These are phyloP conservation scores for Premnoplex brunnescens DNA, from an alignment of 2,797 vertebrate genomes.

Conservation along the genomic window DNA sequence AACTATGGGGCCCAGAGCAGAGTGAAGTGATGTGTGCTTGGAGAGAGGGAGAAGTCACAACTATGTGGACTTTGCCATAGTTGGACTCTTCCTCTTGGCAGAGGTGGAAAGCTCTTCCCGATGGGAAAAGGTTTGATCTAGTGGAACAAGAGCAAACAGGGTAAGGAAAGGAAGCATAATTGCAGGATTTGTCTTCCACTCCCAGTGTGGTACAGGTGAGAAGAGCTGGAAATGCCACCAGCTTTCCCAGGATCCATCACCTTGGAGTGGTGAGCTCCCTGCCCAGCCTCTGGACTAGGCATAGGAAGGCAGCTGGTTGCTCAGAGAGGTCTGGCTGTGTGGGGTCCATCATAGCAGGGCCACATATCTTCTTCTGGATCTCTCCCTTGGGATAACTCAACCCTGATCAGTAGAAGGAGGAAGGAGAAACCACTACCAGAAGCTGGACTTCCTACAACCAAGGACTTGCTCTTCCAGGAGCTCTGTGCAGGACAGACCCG, in stretches of 20 bases:
- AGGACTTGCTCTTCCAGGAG: not conserved
- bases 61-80: accelerated
- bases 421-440: not conserved
- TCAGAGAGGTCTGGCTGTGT: not conserved
- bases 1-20: not conserved
- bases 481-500: not conserved
- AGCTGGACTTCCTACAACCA: not conserved
- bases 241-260: not conserved
- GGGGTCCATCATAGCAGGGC: not conserved
- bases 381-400: not conserved
- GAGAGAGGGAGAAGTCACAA: not conserved
- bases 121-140: not conserved
- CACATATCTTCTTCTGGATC: not conserved
- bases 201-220: not conserved
- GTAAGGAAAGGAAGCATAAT: not conserved
- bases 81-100: not conserved
- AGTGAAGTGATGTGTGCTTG: not conserved
- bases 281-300: not conserved
- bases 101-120: not conserved
- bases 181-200: not conserved
- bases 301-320: not conserved
- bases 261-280: not conserved
- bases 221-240: not conserved
- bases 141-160: not conserved
- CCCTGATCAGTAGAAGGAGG: not conserved